Evolutionary conservation across 2,888 invertebrate species (phyloP).

Genomic region (Diarsia rubi): DNA sequence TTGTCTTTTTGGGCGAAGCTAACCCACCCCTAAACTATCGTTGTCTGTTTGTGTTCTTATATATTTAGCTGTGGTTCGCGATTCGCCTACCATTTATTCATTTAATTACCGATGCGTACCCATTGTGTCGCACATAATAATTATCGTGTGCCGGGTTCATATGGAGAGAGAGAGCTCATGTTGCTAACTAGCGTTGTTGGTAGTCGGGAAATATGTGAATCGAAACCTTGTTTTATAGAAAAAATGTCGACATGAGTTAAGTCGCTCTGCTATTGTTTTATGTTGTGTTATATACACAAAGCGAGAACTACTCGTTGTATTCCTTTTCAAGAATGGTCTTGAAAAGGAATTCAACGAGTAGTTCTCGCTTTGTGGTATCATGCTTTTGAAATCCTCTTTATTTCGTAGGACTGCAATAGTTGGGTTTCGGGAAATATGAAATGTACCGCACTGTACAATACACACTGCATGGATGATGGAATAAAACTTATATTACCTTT

Average conservation of each 20-base stretch:
- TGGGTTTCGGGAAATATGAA: background rate
- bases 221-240: constrained; percentile 50
- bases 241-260: constrained; percentile 9
- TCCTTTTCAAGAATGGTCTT: no score
- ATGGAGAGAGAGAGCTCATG: constrained; percentile 76
- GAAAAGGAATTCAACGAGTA: background rate
- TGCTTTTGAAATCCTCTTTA: background rate
- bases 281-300: background rate
- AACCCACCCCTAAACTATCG: background rate
- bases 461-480: no score
- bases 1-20: background rate
- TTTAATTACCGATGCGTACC: constrained; percentile 72
- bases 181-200: constrained; percentile 71
- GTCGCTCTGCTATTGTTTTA: constrained; percentile 19
- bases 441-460: background rate
- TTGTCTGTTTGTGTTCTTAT: background rate
- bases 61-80: constrained; percentile 1
- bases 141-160: constrained; percentile 73
- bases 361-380: background rate
- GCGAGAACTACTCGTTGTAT: no score
- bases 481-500: background rate
- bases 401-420: background rate
- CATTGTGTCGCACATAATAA: constrained; percentile 77
- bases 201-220: constrained; percentile 72
- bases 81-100: constrained; percentile 9